Evolutionary conservation across 2,797 vertebrate genomes (phyloP), one percentile per base, ranked within the genome.

Genomic region (Pristis pectinata): DNA sequence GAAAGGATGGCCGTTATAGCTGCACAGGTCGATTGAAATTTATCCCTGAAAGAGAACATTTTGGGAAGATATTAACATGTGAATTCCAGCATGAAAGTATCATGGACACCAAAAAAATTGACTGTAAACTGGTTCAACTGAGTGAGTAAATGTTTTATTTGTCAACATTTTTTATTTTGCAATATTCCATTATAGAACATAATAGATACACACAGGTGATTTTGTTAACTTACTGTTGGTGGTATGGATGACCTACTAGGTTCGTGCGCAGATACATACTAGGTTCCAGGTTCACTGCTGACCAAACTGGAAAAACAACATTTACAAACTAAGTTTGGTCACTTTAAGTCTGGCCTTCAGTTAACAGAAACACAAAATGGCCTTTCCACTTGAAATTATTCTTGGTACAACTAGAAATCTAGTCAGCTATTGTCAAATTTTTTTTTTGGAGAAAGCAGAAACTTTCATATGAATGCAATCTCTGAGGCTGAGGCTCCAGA

Each of bases 81-180:
- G 70, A 94, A 94, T 74, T 94, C 41, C 70, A n/a, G 41, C 72
- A 72, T 49, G 44, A n/a, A 74, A 74, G 67, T 76, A 53, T 76
- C 44, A 56, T 4, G 8, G 44, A 53, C 0, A 53, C 24, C 15
- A 19, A 13, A 76, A 94, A 22, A 22, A 56, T 70, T 94, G 30
- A 19, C 8, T 22, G 13, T 94, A 7, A 15, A 56, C 44, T 94
- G 27, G 3, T 7, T 76, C 27, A 13, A 9, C 15, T 94, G 30
- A 30, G 92, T 94, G 53, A 94, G 92, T 53, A 76, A 72, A 5
- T 72, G 72, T 72, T 49, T 24, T 53, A 34, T 53, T 72, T 72
- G 8, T 70, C 70, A 24, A 93, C n/a, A 44, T 10, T 8, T 79
- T 37, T 79, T 79, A 79, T 79, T 22, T 64, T 85, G 27, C 49